Evolutionary conservation across 2,888 invertebrate genomes (phyloP).

Genomic region (Mycalesis mineus): DNA sequence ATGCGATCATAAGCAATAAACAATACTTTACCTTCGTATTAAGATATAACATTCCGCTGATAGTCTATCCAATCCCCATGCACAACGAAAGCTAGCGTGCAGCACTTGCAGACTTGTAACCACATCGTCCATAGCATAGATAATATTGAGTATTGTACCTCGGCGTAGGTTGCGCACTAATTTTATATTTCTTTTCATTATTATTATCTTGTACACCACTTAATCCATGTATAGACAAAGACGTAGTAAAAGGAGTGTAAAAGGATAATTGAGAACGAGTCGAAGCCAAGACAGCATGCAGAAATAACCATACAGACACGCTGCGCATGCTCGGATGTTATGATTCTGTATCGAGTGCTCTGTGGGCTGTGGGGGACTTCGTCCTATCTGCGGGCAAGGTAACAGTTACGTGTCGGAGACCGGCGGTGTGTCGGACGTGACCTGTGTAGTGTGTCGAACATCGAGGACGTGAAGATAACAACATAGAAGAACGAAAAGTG

Average conservation of each 20-base stretch:
- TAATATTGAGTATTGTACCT: constrained; percentile 9
- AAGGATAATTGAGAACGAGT: constrained; percentile 55
- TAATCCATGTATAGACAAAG: constrained; percentile 24
- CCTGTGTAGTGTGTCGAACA: constrained; percentile 63
- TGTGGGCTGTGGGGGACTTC: constrained; percentile 52
- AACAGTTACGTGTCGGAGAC: constrained; percentile 39
- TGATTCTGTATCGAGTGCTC: constrained; percentile 68
- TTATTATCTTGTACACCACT: constrained; percentile 10
- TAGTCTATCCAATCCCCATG: constrained; percentile 74
- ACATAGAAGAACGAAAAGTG: constrained; percentile 74
- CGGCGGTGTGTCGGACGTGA: constrained; percentile 47
- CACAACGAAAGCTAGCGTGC: constrained; percentile 78
- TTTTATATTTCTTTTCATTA: constrained; percentile 27
- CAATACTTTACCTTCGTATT: constrained; percentile 68
- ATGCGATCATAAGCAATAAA: constrained; percentile 66
- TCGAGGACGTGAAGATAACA: constrained; percentile 69
- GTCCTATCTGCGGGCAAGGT: constrained; percentile 40
- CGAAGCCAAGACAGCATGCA: constrained; percentile 78
- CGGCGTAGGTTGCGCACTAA: constrained; percentile 39
- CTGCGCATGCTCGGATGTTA: constrained; percentile 69
- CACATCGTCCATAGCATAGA: constrained; percentile 57
- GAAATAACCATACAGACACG: constrained; percentile 68
- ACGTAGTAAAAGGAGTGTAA: constrained; percentile 44
- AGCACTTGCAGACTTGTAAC: constrained; percentile 64
- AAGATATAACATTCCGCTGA: constrained; percentile 69